These are phyloP conservation scores for Neoniphon sammara DNA, from an alignment of 2,797 vertebrate genomes.

Conservation along the genomic window DNA sequence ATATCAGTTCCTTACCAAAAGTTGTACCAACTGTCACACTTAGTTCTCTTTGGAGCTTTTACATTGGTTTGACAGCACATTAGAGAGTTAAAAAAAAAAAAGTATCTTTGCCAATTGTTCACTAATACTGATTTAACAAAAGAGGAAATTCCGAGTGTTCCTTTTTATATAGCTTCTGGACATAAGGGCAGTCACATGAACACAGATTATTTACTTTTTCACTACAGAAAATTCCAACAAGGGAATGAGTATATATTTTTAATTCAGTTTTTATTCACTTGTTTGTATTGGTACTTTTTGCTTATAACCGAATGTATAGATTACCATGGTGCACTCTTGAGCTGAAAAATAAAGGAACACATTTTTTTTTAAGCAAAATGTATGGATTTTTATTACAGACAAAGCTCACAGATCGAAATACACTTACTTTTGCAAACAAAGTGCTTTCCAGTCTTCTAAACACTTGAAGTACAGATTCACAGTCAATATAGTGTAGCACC, in stretches of 20 bases:
- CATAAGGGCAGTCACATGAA: neutral
- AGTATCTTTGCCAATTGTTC: neutral
- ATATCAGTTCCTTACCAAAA: neutral
- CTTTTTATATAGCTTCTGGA: neutral
- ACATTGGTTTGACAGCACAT: neutral
- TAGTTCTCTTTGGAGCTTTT: neutral
- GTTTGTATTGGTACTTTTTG: constrained; percentile 11
- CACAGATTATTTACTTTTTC: constrained; percentile 1
- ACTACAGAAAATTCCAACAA: constrained; percentile 39
- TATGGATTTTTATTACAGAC: constrained; percentile 58
- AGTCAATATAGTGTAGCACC: neutral
- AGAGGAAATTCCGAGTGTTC: neutral
- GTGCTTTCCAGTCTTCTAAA: constrained; percentile 32
- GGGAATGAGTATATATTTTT: neutral
- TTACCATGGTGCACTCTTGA: constrained; percentile 5
- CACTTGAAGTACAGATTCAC: neutral
- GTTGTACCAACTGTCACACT: no score
- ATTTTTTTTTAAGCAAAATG: constrained; percentile 15
- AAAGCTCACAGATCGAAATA: constrained; percentile 19
- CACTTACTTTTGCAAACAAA: constrained; percentile 27
- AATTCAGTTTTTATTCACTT: neutral
- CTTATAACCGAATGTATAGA: constrained; percentile 28
- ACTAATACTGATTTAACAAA: neutral
- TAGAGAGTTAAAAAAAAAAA: neutral
- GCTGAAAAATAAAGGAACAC: constrained; percentile 54